These are phyloP conservation scores for Drosophila mimetica DNA, from an alignment of 2,888 invertebrate species.

Conservation along the genomic window DNA sequence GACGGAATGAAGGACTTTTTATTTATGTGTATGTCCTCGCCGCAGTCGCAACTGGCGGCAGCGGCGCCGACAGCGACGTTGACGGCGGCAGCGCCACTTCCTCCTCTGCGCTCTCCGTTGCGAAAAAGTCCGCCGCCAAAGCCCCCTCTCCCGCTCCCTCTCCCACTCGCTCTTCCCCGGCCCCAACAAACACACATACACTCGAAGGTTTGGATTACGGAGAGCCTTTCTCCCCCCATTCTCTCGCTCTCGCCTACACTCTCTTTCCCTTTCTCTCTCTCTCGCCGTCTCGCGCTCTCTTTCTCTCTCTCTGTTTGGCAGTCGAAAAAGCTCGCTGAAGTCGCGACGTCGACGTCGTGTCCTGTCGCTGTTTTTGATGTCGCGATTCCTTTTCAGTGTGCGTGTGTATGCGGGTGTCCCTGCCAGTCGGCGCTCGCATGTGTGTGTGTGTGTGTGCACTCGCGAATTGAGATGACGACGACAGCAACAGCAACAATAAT, in stretches of 20 bases:
- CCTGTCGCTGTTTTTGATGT: constrained; percentile 47
- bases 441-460: constrained; percentile 31
- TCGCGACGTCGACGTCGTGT: constrained; percentile 50
- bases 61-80: constrained; percentile 24
- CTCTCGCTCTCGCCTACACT: background rate
- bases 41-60: constrained; percentile 55
- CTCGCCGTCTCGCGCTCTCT: constrained; percentile 5
- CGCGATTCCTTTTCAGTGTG: constrained; percentile 41
- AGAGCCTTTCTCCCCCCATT: constrained; percentile 16
- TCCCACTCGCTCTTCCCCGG: background rate
- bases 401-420: constrained; percentile 27
- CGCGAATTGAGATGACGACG: constrained; percentile 77
- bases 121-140: constrained; percentile 54
- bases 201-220: constrained; percentile 26
- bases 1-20: constrained; percentile 84
- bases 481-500: constrained; percentile 44
- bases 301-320: background rate
- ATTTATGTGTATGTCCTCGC: constrained; percentile 84
- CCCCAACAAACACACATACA: constrained; percentile 8
- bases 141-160: constrained; percentile 15
- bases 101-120: constrained; percentile 41
- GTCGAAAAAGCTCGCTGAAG: constrained; percentile 58
- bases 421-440: constrained; percentile 1
- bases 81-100: constrained; percentile 56
- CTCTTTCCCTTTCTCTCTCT: background rate